Percentiles rank a stretch among this genome's conserved stretches.
These are phyloP conservation scores for Clusia tigrina DNA, from an alignment of 2,888 invertebrate species.

Conservation along the genomic window DNA sequence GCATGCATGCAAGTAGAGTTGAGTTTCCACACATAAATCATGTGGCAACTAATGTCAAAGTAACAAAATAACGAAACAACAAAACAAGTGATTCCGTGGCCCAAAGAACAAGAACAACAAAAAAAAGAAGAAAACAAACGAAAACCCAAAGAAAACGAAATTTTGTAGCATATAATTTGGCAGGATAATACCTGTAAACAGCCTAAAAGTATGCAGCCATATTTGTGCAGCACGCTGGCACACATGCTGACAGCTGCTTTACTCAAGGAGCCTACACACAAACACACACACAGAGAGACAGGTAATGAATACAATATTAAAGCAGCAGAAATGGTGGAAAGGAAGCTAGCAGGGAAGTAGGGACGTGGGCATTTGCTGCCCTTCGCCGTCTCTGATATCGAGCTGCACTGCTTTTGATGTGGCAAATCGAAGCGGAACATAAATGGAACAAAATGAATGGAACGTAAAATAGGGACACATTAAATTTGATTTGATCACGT, in stretches of 20 bases:
- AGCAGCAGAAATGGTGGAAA: too few relatives aligned
- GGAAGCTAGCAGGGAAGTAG: too few relatives aligned
- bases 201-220: not conserved
- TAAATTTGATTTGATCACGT: slow-evolving; percentile 64
- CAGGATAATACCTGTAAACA: slow-evolving; percentile 8
- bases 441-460: too few relatives aligned
- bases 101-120: not conserved
- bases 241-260: slow-evolving; percentile 19
- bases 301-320: too few relatives aligned
- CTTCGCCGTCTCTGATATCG: not conserved
- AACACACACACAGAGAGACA: slow-evolving; percentile 20
- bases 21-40: slow-evolving; percentile 10
- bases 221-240: slow-evolving; percentile 12
- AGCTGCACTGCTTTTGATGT: too few relatives aligned
- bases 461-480: slow-evolving; percentile 47
- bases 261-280: slow-evolving; percentile 43
- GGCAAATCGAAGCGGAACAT: too few relatives aligned
- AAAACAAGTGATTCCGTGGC: not conserved
- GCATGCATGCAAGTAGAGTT: too few relatives aligned
- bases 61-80: not conserved
- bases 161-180: not conserved
- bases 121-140: too few relatives aligned
- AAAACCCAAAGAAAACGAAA: not conserved
- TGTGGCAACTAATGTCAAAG: not conserved
- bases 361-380: not conserved